Conservation (phyloP, 2,888 invertebrate species). For the Tiliacea aurago region DNA sequence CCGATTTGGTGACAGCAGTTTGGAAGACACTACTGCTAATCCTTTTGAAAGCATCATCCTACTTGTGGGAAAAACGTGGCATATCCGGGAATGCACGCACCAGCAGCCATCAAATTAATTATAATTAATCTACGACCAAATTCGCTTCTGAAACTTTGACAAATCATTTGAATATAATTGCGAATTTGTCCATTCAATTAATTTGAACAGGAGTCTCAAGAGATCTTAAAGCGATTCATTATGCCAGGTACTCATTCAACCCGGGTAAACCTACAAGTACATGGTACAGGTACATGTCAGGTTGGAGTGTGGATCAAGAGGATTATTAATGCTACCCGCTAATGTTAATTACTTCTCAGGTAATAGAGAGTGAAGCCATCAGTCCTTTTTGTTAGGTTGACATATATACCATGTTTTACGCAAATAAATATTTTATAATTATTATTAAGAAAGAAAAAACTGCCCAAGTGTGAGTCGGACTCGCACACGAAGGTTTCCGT, state of each 20-base stretch:
- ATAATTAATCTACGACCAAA: too few species aligned
- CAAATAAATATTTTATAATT: too few species aligned
- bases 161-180: conserved; percentile 5
- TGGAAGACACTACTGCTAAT: too few species aligned
- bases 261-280: background rate
- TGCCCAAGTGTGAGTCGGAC: too few species aligned
- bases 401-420: too few species aligned
- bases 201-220: conserved; percentile 1
- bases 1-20: too few species aligned
- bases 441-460: too few species aligned
- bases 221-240: conserved; percentile 8
- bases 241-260: background rate
- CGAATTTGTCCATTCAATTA: conserved; percentile 21
- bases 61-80: too few species aligned
- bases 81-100: too few species aligned
- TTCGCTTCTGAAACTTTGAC: background rate
- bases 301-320: background rate
- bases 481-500: too few species aligned
- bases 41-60: too few species aligned
- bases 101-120: background rate
- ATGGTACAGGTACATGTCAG: background rate
- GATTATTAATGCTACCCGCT: conserved; percentile 12
- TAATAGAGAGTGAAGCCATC: background rate
- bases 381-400: background rate
- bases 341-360: conserved; percentile 1